phyloP scores from a whole-genome alignment of 2,888 invertebrate genomes.

The Ischnus inquisitorius region DNA sequence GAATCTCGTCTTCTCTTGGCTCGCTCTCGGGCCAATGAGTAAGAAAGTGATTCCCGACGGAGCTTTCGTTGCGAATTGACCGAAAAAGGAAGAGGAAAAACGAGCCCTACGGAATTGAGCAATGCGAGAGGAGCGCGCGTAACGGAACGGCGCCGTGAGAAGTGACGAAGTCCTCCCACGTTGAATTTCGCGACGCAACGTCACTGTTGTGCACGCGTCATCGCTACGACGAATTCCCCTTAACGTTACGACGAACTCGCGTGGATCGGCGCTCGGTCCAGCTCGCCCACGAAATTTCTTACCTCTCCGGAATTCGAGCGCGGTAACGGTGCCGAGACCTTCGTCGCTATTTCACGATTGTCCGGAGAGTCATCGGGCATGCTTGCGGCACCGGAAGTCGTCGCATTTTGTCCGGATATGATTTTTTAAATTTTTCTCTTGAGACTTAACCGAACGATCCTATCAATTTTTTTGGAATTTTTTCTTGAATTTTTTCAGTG shows the following conservation, averaged over 20 bases:
- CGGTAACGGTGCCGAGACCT: constrained; percentile 54
- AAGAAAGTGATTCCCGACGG: constrained; percentile 26
- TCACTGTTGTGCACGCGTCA: constrained; percentile 56
- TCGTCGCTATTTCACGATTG: constrained; percentile 56
- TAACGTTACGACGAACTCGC: constrained; percentile 34
- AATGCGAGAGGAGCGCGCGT: neutral
- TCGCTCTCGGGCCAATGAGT: constrained; percentile 28
- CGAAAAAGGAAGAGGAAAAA: constrained; percentile 56
- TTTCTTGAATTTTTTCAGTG: too few relatives aligned
- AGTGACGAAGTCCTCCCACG: constrained; percentile 53
- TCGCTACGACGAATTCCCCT: constrained; percentile 20
- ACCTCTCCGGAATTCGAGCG: constrained; percentile 36
- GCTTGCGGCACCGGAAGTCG: constrained; percentile 27
- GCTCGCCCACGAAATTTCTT: constrained; percentile 52
- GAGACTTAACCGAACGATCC: too few relatives aligned
- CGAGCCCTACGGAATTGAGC: constrained; percentile 39
- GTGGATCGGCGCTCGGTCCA: constrained; percentile 39
- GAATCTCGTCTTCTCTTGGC: constrained; percentile 54
- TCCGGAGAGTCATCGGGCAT: constrained; percentile 56
- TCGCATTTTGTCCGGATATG: neutral
- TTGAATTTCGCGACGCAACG: constrained; percentile 53
- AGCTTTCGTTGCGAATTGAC: neutral
- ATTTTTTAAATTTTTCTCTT: neutral
- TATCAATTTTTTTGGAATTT: too few relatives aligned
- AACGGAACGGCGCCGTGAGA: constrained; percentile 8